Conservation (phyloP, 1,140 invertebrate genomes). For the Plodia interpunctella region DNA sequence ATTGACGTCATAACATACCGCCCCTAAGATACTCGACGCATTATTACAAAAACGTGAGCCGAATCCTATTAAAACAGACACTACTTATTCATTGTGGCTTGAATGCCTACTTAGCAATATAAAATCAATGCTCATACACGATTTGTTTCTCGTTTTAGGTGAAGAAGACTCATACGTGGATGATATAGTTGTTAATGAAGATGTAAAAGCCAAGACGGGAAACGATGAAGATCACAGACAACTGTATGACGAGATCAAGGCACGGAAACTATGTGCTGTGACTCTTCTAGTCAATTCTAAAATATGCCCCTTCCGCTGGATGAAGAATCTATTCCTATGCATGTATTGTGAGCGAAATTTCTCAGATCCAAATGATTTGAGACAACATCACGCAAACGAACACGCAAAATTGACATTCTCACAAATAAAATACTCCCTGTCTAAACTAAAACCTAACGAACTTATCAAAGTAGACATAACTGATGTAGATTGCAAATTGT, state of each 20-base stretch:
- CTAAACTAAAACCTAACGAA: constrained; percentile 55
- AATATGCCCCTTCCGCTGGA: constrained; percentile 66
- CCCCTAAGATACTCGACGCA: no score
- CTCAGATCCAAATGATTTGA: constrained; percentile 40
- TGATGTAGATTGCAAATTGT: constrained; percentile 49
- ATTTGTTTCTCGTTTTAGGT: constrained; percentile 66
- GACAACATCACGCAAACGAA: constrained; percentile 41
- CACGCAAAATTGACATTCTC: constrained; percentile 29
- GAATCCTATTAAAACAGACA: no score
- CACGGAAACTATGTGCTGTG: constrained; percentile 40
- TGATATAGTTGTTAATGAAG: background rate
- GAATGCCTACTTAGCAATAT: constrained; percentile 6
- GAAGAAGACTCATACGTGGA: constrained; percentile 19
- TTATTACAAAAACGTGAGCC: no score
- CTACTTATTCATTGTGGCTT: no score
- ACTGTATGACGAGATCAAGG: constrained; percentile 39
- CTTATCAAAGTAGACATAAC: constrained; percentile 61
- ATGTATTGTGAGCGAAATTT: constrained; percentile 56
- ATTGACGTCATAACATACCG: no score
- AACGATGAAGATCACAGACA: constrained; percentile 28
- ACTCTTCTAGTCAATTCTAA: constrained; percentile 50
- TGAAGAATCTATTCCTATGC: constrained; percentile 59
- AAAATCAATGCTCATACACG: constrained; percentile 27
- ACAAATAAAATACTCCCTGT: constrained; percentile 41
- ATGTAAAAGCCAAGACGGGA: constrained; percentile 4